Evolutionary conservation across 1,140 invertebrate genomes (phyloP).

Genomic region (Pseudoatta argentina): DNA sequence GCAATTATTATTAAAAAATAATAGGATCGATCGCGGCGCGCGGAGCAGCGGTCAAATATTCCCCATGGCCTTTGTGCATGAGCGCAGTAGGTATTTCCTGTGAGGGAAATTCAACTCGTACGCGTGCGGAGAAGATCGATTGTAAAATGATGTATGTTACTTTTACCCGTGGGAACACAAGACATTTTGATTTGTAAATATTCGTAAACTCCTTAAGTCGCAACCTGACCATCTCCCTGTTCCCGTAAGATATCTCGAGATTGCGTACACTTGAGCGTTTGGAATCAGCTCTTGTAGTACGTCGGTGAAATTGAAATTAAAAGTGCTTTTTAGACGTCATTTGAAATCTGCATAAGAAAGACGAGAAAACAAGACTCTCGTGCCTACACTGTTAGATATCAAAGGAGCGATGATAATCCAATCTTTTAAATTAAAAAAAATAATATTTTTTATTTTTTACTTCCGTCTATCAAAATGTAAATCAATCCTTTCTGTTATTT

Average conservation of each 20-base stretch:
- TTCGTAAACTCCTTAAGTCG: neutral
- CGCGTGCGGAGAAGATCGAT: conserved; percentile 28
- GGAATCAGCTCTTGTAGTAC: neutral
- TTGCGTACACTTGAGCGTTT: neutral
- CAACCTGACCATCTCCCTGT: neutral
- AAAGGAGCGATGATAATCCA: too few relatives aligned
- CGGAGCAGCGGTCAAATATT: neutral
- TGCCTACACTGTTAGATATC: neutral
- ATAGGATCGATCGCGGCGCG: conserved; percentile 42
- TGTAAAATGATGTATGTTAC: conserved; percentile 48
- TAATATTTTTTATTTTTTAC: too few relatives aligned
- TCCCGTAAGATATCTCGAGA: neutral
- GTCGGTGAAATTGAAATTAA: neutral
- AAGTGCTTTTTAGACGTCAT: neutral
- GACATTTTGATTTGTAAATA: conserved; percentile 51
- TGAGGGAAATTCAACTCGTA: neutral
- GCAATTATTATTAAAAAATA: conserved; percentile 56
- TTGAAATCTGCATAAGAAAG: neutral
- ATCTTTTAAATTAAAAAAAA: too few relatives aligned
- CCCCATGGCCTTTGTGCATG: conserved; percentile 40
- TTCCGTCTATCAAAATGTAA: too few relatives aligned
- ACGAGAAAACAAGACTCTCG: neutral
- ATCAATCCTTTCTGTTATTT: too few relatives aligned
- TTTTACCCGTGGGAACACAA: conserved; percentile 49
- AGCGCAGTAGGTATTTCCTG: conserved; percentile 8